Evolutionary conservation across 1,140 invertebrate genomes (phyloP).

Genomic region (Aricia agestis): DNA sequence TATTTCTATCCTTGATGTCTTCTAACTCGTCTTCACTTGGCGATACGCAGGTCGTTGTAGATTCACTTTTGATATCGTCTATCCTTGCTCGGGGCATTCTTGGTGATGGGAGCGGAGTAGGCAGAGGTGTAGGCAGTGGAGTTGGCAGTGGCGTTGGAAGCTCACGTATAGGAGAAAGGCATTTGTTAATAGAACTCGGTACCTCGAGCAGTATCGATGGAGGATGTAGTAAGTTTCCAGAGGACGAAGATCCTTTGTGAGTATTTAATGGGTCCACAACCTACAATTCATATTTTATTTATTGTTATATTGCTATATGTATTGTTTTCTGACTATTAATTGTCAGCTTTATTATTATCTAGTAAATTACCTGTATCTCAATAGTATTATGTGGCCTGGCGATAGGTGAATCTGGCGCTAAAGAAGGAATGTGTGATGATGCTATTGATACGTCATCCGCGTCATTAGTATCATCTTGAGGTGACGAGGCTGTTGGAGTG

Average conservation of each 20-base stretch:
- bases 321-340: no score
- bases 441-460: constrained; percentile 80
- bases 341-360: neutral
- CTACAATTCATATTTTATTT: constrained; percentile 34
- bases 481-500: constrained; percentile 81
- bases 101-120: constrained; percentile 78
- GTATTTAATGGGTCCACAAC: constrained; percentile 80
- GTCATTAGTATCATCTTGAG: constrained; percentile 80
- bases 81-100: constrained; percentile 62
- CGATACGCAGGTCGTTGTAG: constrained; percentile 48
- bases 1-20: constrained; percentile 55
- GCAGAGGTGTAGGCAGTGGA: constrained; percentile 81
- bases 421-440: constrained; percentile 77
- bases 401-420: constrained; percentile 78
- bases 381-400: constrained; percentile 72
- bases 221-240: constrained; percentile 79
- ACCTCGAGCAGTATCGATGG: constrained; percentile 84
- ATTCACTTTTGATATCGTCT: constrained; percentile 58
- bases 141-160: constrained; percentile 83
- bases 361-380: constrained; percentile 75
- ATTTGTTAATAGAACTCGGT: constrained; percentile 82
- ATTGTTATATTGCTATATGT: no score
- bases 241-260: constrained; percentile 73
- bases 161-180: constrained; percentile 84
- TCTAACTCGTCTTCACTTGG: constrained; percentile 69